Percentiles rank a stretch among this genome's conserved stretches.
Conservation (phyloP, 2,888 invertebrate species). For the Eupithecia inturbata region DNA sequence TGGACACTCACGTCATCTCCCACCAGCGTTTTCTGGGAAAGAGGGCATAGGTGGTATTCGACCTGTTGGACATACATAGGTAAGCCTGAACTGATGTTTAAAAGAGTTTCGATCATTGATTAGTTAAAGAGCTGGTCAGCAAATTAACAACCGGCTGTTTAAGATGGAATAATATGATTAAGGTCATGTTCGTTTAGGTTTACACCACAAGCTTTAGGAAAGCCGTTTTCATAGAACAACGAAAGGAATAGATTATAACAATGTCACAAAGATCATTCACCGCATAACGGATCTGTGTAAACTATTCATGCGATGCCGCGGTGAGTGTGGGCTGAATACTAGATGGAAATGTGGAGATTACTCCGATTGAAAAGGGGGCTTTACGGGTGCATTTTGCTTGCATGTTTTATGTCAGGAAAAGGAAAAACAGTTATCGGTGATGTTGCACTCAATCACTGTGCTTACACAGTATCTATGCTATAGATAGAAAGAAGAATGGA, state of each 20-base stretch:
- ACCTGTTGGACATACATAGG: no score
- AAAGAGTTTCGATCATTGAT: no score
- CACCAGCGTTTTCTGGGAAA: no score
- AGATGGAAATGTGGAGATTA: conserved; percentile 16
- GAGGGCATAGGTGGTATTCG: no score
- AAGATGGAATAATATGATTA: neutral
- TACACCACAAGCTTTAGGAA: neutral
- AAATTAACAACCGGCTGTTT: no score
- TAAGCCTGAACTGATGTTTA: no score
- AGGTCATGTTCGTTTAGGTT: neutral
- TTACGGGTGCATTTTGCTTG: conserved; percentile 11
- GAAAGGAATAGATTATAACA: conserved; percentile 24
- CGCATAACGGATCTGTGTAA: conserved; percentile 37
- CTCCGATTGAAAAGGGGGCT: conserved; percentile 4
- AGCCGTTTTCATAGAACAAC: conserved; percentile 10
- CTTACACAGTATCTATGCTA: neutral
- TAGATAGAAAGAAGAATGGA: neutral
- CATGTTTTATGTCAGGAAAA: neutral
- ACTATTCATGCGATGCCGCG: conserved; percentile 42
- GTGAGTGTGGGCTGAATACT: conserved; percentile 22
- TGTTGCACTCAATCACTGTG: neutral
- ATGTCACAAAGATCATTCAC: conserved; percentile 27
- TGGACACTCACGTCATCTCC: no score
- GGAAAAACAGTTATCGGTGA: neutral
- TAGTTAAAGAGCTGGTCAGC: no score